phyloP scores from a whole-genome alignment of 2,113 vertebrate species.

The Hemiprocne comata region DNA sequence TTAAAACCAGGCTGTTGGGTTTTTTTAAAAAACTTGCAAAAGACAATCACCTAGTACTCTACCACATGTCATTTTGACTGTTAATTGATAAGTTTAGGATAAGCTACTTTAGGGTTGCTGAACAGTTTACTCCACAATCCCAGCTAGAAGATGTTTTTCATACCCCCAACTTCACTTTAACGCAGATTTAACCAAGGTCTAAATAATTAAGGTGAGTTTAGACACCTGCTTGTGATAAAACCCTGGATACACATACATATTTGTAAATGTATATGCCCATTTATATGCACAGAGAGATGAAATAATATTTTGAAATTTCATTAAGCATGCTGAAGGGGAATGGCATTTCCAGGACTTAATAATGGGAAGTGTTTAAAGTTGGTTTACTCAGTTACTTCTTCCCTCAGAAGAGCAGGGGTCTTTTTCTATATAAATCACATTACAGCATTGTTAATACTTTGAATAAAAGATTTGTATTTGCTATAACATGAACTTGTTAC shows the following conservation, averaged over 20 bases:
- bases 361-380: background rate
- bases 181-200: background rate
- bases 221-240: background rate
- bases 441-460: background rate
- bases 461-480: background rate
- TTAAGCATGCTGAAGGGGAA: background rate
- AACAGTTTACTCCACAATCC: background rate
- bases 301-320: background rate
- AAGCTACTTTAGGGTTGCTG: background rate
- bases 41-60: background rate
- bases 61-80: background rate
- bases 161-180: background rate
- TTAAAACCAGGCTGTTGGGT: background rate
- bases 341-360: background rate
- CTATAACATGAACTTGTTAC: background rate
- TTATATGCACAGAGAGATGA: background rate
- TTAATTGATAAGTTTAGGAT: background rate
- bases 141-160: background rate
- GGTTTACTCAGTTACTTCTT: background rate
- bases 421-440: background rate
- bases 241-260: background rate
- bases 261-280: background rate
- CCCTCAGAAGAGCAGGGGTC: background rate
- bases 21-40: background rate
- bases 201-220: background rate